phyloP scores from a whole-genome alignment of 2,113 vertebrate species.

The Sapayoa aenigma region DNA sequence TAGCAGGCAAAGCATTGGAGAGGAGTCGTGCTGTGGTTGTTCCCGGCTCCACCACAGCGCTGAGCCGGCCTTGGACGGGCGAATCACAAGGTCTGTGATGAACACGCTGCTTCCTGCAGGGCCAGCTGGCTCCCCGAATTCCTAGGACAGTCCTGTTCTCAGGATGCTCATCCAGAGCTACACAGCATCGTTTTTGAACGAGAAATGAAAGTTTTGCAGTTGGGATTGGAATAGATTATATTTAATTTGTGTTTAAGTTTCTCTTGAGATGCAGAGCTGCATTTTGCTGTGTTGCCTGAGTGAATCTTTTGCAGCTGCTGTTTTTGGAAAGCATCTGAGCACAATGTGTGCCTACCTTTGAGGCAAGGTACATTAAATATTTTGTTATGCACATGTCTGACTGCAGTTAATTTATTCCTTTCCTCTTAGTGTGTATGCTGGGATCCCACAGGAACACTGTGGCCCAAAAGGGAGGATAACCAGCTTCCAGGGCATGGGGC shows the following conservation, averaged over 20 bases:
- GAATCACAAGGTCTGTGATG: neutral
- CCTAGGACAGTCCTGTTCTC: neutral
- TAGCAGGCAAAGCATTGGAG: accelerated
- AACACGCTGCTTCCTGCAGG: neutral
- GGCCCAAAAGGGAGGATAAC: neutral
- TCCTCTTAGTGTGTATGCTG: accelerated
- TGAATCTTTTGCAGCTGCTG: neutral
- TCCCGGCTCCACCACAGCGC: accelerated
- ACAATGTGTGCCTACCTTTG: neutral
- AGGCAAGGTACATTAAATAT: slow-evolving; percentile 20
- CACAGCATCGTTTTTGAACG: neutral
- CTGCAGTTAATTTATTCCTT: neutral
- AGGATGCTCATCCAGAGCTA: neutral
- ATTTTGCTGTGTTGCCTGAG: neutral
- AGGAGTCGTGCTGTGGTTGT: neutral
- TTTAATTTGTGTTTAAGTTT: neutral
- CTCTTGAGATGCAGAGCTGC: neutral
- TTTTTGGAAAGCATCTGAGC: neutral
- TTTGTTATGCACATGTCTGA: neutral
- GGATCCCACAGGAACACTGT: accelerated
- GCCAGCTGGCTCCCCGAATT: accelerated
- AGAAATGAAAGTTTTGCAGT: neutral
- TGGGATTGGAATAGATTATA: accelerated
- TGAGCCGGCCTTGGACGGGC: accelerated
- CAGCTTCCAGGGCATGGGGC: neutral